Evolutionary conservation across 2,797 vertebrate species (phyloP).

Genomic region (Pelochelys cantorii): DNA sequence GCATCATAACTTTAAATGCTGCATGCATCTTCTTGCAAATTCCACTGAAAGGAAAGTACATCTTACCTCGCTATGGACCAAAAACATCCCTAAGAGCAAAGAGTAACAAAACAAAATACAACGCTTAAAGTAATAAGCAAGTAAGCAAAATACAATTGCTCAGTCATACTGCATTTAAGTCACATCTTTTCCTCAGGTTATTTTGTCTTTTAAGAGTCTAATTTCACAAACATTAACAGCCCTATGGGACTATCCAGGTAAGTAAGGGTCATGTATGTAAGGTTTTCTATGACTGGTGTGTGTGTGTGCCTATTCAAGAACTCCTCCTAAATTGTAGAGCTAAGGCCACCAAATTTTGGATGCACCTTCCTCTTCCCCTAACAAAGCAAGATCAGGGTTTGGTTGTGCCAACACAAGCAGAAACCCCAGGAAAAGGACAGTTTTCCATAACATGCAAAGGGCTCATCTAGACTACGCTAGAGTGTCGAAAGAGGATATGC

Average conservation of each 20-base stretch:
- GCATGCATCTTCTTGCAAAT: not conserved
- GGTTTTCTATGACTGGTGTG: not conserved
- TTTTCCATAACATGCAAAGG: no score
- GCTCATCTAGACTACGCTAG: no score
- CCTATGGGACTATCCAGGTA: accelerated
- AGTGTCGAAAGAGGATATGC: no score
- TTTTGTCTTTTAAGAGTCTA: not conserved
- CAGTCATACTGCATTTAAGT: not conserved
- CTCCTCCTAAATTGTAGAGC: no score
- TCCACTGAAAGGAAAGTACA: not conserved
- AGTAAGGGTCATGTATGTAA: not conserved
- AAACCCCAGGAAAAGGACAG: no score
- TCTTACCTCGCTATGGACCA: not conserved
- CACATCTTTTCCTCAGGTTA: not conserved
- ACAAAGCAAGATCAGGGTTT: no score
- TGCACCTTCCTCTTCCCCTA: no score
- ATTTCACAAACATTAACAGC: not conserved
- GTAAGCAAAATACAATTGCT: not conserved
- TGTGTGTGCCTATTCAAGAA: no score
- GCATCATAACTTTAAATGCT: not conserved
- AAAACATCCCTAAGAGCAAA: not conserved
- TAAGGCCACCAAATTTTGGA: no score
- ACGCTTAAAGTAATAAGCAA: not conserved
- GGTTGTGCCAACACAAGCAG: no score
- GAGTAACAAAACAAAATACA: not conserved